Base-by-base conservation (phyloP, 1,140 invertebrate genomes). In the Potamilus streckersoni region DNA sequence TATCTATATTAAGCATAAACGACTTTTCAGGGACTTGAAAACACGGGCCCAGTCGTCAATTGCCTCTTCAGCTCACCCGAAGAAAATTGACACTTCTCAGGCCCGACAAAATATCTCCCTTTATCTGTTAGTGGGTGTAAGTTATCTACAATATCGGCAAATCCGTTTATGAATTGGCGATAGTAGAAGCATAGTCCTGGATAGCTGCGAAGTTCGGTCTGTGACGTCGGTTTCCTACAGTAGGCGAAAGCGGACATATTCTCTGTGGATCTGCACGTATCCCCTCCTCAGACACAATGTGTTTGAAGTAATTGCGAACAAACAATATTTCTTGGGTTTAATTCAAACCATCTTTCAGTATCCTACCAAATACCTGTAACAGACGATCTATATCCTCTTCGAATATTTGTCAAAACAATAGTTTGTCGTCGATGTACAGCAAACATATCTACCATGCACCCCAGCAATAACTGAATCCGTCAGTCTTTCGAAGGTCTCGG, bases 1-100 rank as follows among this genome's bases (percentile, higher is more conserved):
- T 80, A 63, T 85, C 84, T 15, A 67, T 79, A 20, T 82, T 76
- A 31, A 86, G 20, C 27, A 82, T 78, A 64, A 83, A 85, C 11
- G 63, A 20, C 19, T 65, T n/a, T n/a, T 6, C 64, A 20, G 23
- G 55, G 55, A 62, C 38, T 31, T 70, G 67, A 23, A 69, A 78
- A 62, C 23, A 84, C 59, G 58, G 80, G 80, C 11, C 76, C 64
- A 15, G 58, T 67, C 6, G 62, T 79, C 31, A 82, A 63, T 13
- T n/a, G 55, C 16, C 65, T 57, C 57, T 84, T 82, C 16, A 82
- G 23, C n/a, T 49, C 27, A 8, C 81, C 23, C 61, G 81, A 84
- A 58, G 61, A 27, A 31, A 71, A 17, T 19, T n/a, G 31, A 11
- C n/a, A 57, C 60, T 61, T 59, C 57, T n/a, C 23, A 19, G 14